A percentile compares a stretch with the other conserved stretches of the same genome.
These are phyloP conservation scores for Epizoanthus illoricatus DNA, from an alignment of 92 coral and sea anemone genomes.

Conservation along the genomic window DNA sequence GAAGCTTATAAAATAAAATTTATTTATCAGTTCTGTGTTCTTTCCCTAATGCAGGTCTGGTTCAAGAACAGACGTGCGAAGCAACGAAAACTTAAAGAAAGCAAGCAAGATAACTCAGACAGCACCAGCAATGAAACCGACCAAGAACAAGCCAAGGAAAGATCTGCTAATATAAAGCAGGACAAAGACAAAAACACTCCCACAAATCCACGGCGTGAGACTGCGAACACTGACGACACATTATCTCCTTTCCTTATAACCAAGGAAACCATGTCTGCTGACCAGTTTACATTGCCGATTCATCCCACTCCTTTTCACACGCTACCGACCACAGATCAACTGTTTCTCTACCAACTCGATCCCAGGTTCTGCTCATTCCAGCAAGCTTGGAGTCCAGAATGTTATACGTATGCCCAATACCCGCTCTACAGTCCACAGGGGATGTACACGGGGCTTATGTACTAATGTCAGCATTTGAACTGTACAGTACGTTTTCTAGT, in stretches of 20 bases:
- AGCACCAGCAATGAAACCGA: not conserved
- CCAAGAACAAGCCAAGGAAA: not conserved
- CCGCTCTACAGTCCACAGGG: not conserved
- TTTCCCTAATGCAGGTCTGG: conserved; percentile 65
- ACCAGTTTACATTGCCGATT: not conserved
- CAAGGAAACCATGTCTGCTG: not conserved
- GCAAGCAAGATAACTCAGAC: not conserved
- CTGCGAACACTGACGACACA: not conserved
- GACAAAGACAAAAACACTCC: not conserved
- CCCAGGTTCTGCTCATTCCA: conserved; percentile 26
- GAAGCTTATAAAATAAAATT: no score
- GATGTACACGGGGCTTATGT: not conserved
- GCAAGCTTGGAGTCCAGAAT: not conserved
- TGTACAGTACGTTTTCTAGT: no score
- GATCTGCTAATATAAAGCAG: not conserved
- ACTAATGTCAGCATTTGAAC: not conserved
- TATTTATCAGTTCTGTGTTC: not conserved
- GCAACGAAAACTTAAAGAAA: conserved; percentile 71
- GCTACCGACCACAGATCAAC: not conserved
- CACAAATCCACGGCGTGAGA: not conserved
- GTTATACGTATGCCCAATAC: not conserved
- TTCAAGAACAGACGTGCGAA: conserved; percentile 87
- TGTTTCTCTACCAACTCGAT: conserved; percentile 7
- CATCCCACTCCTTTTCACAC: not conserved
- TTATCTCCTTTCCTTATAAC: not conserved